A percentile compares a stretch with the other conserved stretches of the same genome.
Conservation (phyloP, 1,140 invertebrate species). For the Drosophila littoralis region DNA sequence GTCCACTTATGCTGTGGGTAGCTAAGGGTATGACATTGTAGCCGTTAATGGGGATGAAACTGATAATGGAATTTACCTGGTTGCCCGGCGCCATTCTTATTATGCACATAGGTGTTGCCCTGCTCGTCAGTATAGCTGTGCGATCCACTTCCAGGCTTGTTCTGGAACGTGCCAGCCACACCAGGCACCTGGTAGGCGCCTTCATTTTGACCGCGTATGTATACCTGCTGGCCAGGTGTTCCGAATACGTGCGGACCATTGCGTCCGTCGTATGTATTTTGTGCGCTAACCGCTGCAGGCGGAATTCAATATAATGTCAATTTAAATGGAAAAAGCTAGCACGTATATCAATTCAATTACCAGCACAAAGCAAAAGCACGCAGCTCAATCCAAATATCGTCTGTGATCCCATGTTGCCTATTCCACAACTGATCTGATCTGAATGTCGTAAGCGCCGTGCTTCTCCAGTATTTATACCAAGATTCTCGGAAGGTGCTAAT, state of each 20-base stretch:
- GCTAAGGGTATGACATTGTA: constrained; percentile 1
- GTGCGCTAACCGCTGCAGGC: constrained; percentile 32
- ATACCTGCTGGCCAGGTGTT: constrained; percentile 52
- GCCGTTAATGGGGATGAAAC: no score
- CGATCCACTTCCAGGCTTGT: constrained; percentile 21
- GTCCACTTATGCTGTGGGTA: constrained; percentile 46
- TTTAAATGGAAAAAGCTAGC: no score
- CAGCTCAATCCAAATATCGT: constrained; percentile 28
- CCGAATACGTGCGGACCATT: constrained; percentile 55
- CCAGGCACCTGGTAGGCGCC: constrained; percentile 51
- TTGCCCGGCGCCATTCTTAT: constrained; percentile 24
- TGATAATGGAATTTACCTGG: constrained; percentile 7
- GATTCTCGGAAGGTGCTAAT: not conserved
- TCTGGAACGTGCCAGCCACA: constrained; percentile 50
- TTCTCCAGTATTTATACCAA: constrained; percentile 29
- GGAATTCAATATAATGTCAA: not conserved
- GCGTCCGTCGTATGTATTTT: constrained; percentile 57
- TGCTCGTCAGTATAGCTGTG: constrained; percentile 53
- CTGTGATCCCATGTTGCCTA: constrained; percentile 22
- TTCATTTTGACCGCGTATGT: constrained; percentile 57
- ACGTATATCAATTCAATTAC: constrained; percentile 2
- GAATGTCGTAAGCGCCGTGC: constrained; percentile 15
- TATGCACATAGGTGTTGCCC: constrained; percentile 53
- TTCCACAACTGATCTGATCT: not conserved
- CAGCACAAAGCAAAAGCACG: constrained; percentile 22